These are phyloP conservation scores for Tribolium freemani DNA, from an alignment of 2,888 invertebrate genomes.

Conservation along the genomic window DNA sequence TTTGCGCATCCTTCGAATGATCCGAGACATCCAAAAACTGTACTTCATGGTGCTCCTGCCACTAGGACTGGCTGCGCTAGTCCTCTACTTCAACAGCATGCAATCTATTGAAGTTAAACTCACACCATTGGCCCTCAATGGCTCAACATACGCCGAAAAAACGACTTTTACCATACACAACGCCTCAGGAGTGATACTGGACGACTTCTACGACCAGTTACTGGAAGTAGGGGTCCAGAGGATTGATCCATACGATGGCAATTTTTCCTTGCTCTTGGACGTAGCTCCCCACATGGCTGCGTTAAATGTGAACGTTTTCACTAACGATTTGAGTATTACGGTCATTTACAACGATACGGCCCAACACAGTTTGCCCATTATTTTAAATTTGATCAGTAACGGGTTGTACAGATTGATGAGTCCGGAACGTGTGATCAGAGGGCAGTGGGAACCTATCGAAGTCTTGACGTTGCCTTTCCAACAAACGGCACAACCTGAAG, in stretches of 20 bases:
- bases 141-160: constrained; percentile 73
- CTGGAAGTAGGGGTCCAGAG: constrained; percentile 62
- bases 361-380: constrained; percentile 83
- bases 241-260: constrained; percentile 75
- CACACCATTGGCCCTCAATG: constrained; percentile 75
- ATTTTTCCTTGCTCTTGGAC: constrained; percentile 75
- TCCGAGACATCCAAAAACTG: constrained; percentile 76
- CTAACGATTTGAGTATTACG: constrained; percentile 71
- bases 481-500: constrained; percentile 80
- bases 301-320: constrained; percentile 73
- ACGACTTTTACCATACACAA: constrained; percentile 77
- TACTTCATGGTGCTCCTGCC: constrained; percentile 83
- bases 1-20: constrained; percentile 76
- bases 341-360: constrained; percentile 84
- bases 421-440: constrained; percentile 43
- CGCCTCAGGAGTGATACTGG: constrained; percentile 66
- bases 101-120: constrained; percentile 75
- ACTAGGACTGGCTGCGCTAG: constrained; percentile 77
- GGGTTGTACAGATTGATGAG: constrained; percentile 69
- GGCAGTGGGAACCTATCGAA: constrained; percentile 72
- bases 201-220: constrained; percentile 62
- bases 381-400: constrained; percentile 81
- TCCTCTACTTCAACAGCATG: constrained; percentile 74
- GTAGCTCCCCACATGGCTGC: constrained; percentile 79
- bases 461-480: constrained; percentile 80